Evolutionary conservation across 2,888 invertebrate genomes (phyloP).

Genomic region (Pristionchus japonicus): DNA sequence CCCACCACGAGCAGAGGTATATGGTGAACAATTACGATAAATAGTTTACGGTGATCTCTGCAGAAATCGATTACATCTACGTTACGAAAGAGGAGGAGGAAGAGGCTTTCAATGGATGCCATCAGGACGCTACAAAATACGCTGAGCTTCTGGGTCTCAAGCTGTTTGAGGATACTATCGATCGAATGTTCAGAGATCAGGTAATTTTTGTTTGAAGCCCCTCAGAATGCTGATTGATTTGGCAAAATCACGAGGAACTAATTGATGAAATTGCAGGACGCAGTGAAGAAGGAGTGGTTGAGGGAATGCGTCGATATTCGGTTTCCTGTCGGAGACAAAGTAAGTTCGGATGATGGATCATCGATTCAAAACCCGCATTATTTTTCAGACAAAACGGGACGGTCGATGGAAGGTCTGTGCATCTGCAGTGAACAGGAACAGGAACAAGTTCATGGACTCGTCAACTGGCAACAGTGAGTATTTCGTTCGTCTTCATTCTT

Average conservation of each 20-base stretch:
- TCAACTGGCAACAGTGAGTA: conserved; percentile 35
- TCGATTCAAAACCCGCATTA: not conserved
- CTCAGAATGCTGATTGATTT: no score
- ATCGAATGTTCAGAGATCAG: conserved; percentile 62
- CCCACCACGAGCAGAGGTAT: conserved; percentile 29
- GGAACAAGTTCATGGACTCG: conserved; percentile 42
- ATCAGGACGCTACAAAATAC: conserved; percentile 60
- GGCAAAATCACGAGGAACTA: no score
- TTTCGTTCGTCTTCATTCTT: no score
- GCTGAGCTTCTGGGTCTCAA: conserved; percentile 60
- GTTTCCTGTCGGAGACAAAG: conserved; percentile 59
- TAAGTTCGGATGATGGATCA: not conserved
- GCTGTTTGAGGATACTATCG: conserved; percentile 55
- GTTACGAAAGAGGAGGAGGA: conserved; percentile 55
- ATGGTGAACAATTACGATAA: not conserved
- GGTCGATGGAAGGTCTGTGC: conserved; percentile 63
- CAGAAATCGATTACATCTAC: conserved; percentile 54
- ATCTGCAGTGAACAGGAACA: conserved; percentile 60
- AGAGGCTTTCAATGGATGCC: conserved; percentile 54
- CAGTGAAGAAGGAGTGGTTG: conserved; percentile 61
- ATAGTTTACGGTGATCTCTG: not conserved
- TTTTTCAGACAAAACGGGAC: conserved; percentile 50
- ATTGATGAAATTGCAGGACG: conserved; percentile 50
- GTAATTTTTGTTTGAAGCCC: no score
- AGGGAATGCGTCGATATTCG: conserved; percentile 60